phyloP scores from a whole-genome alignment of 2,113 vertebrate genomes.

The Pavo muticus region DNA sequence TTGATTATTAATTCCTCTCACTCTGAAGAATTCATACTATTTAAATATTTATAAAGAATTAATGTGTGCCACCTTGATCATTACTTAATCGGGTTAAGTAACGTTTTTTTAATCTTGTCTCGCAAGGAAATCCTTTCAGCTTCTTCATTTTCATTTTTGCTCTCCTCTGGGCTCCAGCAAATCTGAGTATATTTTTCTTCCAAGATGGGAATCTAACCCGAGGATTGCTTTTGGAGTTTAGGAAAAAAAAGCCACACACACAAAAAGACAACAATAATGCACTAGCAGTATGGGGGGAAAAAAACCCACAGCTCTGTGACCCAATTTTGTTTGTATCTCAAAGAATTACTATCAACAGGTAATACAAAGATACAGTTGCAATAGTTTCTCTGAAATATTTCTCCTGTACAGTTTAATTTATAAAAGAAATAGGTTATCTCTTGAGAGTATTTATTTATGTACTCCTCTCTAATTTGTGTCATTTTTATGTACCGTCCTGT shows the following conservation, averaged over 20 bases:
- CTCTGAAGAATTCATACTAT: not conserved
- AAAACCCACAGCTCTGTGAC: not conserved
- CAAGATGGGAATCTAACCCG: not conserved
- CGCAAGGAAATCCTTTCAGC: not conserved
- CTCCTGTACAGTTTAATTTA: not conserved
- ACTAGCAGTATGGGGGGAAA: not conserved
- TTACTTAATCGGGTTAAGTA: not conserved
- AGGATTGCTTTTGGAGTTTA: not conserved
- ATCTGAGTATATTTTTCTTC: not conserved
- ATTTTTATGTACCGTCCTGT: not conserved
- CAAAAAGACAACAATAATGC: not conserved
- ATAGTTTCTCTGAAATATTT: not conserved
- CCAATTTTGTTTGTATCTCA: not conserved
- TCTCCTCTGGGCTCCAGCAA: not conserved
- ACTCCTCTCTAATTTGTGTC: not conserved
- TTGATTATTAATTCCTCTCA: not conserved
- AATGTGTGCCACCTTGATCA: not conserved
- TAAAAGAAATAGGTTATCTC: not conserved
- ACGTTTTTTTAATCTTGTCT: not conserved
- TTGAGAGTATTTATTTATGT: not conserved
- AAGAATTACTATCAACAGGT: slow-evolving; percentile 21
- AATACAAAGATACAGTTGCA: not conserved
- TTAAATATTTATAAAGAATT: slow-evolving; percentile 30
- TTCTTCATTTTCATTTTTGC: not conserved
- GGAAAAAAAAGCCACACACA: not conserved